Base-by-base conservation (phyloP, 1,140 invertebrate genomes). In the Papilio machaon region DNA sequence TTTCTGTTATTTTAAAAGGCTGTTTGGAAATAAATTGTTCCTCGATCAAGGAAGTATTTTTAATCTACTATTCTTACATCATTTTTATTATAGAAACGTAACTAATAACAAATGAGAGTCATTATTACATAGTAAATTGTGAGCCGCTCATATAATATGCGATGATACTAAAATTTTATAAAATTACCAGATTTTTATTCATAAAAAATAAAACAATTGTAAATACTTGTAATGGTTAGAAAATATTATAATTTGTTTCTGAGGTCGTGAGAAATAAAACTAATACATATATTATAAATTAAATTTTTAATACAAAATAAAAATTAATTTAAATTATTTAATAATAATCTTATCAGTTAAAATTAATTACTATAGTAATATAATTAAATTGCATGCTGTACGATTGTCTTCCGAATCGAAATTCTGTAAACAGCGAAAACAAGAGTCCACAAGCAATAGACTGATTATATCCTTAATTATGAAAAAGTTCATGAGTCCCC, bases 41-140 rank as follows among this genome's bases (percentile, higher is more conserved):
- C 35, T 70, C 64, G 64, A 70, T 70, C 64, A 70, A 70, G 64
- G 64, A 70, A 70, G 64, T 70, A 70, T 17, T 70, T 35, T 70
- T 5, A 70, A 70, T 70, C 17, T 17, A 8, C 8, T 58, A 10
- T 70, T 13, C 23, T 35, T 70, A 70, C 30, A 70, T 70, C 64
- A 70, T 70, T 23, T 70, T 70, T 70, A 35, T 70, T 38, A 70
- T 38, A 15, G 64, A 70, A 35, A 10, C 64, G 64, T 70, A 17
- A 70, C 30, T 15, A 70, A 70, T 70, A 35, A 15, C 13, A 19
- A 58, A 58, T 19, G 54, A 70, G 1, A 70, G 64, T 35, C 30
- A 67, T 38, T 70, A 38, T 70, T 70, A 70, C 15, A 6, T 38
- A 70, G 64, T 10, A 35, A 35, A 38, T 35, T 70, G 30, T 70